phyloP scores from a whole-genome alignment of 2,888 invertebrate species.

The Amblyjoppa fuscipennis region DNA sequence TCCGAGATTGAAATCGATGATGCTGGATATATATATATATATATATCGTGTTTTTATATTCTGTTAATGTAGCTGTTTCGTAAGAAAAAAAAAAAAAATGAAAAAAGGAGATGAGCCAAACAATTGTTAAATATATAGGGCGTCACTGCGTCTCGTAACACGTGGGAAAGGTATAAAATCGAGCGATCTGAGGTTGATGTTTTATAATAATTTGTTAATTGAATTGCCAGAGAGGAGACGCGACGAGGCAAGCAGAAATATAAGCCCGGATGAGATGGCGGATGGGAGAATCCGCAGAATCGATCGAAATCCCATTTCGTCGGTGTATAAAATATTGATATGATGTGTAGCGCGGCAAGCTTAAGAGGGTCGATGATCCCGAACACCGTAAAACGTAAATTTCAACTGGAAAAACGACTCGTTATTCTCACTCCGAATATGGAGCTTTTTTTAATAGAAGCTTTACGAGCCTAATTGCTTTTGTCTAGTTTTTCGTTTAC shows the following conservation, averaged over 20 bases:
- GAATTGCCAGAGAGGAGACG: constrained; percentile 52
- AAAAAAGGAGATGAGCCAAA: background rate
- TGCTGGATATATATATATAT: constrained; percentile 63
- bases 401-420: background rate
- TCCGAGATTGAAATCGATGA: constrained; percentile 66
- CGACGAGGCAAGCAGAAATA: constrained; percentile 21
- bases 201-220: constrained; percentile 28
- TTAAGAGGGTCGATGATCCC: background rate
- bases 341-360: background rate
- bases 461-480: background rate
- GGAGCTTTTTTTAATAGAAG: background rate
- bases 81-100: constrained; percentile 9
- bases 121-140: constrained; percentile 60
- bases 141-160: constrained; percentile 74
- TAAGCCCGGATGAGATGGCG: constrained; percentile 8
- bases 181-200: constrained; percentile 60
- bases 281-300: constrained; percentile 21
- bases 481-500: background rate
- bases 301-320: constrained; percentile 25
- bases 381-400: background rate
- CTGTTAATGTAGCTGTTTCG: constrained; percentile 66
- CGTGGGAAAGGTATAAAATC: constrained; percentile 85
- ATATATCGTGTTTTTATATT: constrained; percentile 70
- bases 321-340: constrained; percentile 16
- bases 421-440: background rate